Evolutionary conservation across 2,113 vertebrate genomes (phyloP), one percentile per base, ranked within the genome.

Genomic region (Podarcis muralis): DNA sequence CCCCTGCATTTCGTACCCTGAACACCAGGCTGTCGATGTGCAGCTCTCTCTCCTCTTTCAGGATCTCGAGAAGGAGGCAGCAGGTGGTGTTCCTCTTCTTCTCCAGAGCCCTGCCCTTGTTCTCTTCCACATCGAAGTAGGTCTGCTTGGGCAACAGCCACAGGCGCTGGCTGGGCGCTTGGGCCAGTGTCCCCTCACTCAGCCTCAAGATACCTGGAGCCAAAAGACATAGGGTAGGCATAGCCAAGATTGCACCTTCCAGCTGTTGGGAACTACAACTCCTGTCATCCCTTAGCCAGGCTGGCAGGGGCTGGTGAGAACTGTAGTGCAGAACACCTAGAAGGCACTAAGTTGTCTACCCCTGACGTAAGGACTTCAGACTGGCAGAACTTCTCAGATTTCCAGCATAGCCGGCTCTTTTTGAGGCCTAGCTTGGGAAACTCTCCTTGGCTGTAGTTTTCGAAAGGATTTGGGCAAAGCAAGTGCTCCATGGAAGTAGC

Each of bases 11-110:
- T 4, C 94, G 37, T 93, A 99, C 99, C 98, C 96, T 98, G 72
- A 98, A 99, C 76, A 99, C 98, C 20, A 99, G 97, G 94, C 97
- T 98, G 95, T 99, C 98, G 0, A 99, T 97, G 90, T 99, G 98
- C 89, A 99, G 97, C 92, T 98, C 98, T 91, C 98, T 98, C 84
- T 99, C 98, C 25, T 90, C 96, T 94, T 99, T 99, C 96, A 99
- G 98, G 93, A 98, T 97, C 88, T 97, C 97, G 5, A 98, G 96
- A 2, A 99, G 96, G 83, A 98, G 96, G 92, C 98, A 98, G 0
- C 98, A 97, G n/a, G 98, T 94, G 90, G 97, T 95, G 93, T 97
- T 98, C 93, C 97, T 96, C 95, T 98, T 98, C 95, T 96, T 98
- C 94, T 98, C 98, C 95, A 99, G 92, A 0, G 96, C 95, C 3